Conservation (phyloP, 2,888 invertebrate species). For the Drosophila picticornis region DNA sequence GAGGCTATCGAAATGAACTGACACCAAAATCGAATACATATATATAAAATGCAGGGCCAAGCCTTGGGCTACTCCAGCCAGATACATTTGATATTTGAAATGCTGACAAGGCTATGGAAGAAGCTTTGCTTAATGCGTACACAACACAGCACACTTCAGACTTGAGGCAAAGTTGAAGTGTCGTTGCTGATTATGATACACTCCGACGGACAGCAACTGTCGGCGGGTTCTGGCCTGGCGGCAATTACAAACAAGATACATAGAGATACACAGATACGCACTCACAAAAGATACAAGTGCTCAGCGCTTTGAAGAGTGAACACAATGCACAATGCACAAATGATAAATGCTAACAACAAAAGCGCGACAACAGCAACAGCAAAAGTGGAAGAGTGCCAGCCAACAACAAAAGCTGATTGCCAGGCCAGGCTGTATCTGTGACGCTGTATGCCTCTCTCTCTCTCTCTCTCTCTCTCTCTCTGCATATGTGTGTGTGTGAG, state of each 20-base stretch:
- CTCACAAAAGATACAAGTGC: slow-evolving; percentile 53
- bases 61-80: neutral
- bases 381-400: slow-evolving; percentile 50
- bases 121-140: slow-evolving; percentile 21
- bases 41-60: neutral
- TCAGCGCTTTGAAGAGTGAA: slow-evolving; percentile 7
- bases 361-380: slow-evolving; percentile 43
- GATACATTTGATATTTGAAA: slow-evolving; percentile 16
- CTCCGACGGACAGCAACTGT: slow-evolving; percentile 64
- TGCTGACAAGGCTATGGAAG: slow-evolving; percentile 24
- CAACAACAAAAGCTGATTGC: slow-evolving; percentile 69
- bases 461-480: slow-evolving; percentile 10
- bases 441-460: slow-evolving; percentile 19
- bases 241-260: slow-evolving; percentile 57
- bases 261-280: slow-evolving; percentile 45
- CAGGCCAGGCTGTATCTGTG: slow-evolving; percentile 41
- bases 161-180: slow-evolving; percentile 43
- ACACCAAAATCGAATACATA: slow-evolving; percentile 19
- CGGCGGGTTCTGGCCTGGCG: slow-evolving; percentile 47
- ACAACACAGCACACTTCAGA: slow-evolving; percentile 19
- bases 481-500: neutral
- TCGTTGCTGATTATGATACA: slow-evolving; percentile 73
- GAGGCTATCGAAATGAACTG: slow-evolving; percentile 10
- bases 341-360: slow-evolving; percentile 64
- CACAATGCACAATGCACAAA: slow-evolving; percentile 55